phyloP scores from a whole-genome alignment of 2,888 invertebrate genomes.

The Pollenia amentaria region DNA sequence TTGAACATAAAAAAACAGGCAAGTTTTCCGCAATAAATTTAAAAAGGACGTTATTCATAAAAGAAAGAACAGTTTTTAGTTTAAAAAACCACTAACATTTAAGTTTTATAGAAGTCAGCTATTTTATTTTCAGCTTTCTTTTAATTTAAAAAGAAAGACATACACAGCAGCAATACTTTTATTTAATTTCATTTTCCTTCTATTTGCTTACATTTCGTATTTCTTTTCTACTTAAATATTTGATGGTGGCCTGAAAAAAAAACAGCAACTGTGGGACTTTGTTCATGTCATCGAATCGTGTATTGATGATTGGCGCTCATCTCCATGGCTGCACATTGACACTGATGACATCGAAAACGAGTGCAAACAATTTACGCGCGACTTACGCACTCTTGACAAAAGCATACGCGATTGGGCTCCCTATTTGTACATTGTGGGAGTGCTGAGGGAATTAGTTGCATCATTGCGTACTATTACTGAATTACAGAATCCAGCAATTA shows the following conservation, averaged over 20 bases:
- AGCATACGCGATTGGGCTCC: constrained; percentile 93
- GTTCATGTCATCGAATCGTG: constrained; percentile 92
- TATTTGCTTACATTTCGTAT: constrained; percentile 1
- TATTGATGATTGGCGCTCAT: constrained; percentile 96
- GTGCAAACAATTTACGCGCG: constrained; percentile 96
- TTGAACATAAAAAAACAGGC: constrained; percentile 11
- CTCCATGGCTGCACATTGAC: constrained; percentile 96
- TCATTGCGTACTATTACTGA: constrained; percentile 97
- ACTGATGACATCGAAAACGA: constrained; percentile 98
- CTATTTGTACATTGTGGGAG: constrained; percentile 91
- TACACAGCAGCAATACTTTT: background rate
- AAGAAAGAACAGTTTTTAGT: background rate
- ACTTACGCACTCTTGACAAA: constrained; percentile 92
- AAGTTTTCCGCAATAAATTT: background rate
- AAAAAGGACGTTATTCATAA: background rate
- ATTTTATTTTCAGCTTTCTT: background rate
- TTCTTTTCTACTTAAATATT: constrained; percentile 44
- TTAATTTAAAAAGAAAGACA: background rate
- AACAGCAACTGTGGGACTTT: constrained; percentile 95
- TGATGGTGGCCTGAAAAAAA: background rate
- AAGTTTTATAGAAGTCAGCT: too few species aligned
- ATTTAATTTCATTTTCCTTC: background rate
- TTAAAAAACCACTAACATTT: too few species aligned
- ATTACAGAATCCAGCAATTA: constrained; percentile 96
- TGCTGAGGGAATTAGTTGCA: constrained; percentile 96